These are phyloP conservation scores for Sus scrofa DNA, from an alignment of 2,113 vertebrate genomes.

Conservation along the genomic window DNA sequence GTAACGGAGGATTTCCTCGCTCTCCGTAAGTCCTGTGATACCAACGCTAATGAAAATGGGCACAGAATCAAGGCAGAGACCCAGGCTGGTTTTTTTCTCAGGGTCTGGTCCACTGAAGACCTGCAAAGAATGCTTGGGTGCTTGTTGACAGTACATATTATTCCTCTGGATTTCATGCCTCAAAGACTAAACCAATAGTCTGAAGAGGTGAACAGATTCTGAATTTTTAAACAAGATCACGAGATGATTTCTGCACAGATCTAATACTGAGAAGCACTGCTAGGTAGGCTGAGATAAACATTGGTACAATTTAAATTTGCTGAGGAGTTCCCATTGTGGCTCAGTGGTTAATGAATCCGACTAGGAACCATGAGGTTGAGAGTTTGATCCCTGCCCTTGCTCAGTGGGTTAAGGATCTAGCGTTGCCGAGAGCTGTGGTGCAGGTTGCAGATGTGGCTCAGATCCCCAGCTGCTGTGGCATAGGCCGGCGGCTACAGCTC, in stretches of 20 bases:
- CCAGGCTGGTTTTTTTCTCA: background rate
- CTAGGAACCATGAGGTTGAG: no score
- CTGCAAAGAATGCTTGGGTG: background rate
- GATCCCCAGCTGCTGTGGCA: no score
- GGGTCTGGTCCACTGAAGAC: background rate
- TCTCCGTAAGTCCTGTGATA: background rate
- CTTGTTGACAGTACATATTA: background rate
- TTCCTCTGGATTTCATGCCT: background rate
- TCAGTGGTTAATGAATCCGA: no score
- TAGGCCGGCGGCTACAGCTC: no score
- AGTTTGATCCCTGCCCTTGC: no score
- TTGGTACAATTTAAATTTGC: background rate
- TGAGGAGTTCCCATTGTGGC: background rate
- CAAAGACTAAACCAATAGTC: background rate
- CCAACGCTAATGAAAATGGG: background rate
- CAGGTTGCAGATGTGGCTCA: no score
- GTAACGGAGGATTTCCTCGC: background rate
- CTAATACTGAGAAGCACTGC: background rate
- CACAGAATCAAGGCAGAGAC: background rate
- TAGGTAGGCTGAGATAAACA: background rate
- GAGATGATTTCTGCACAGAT: background rate
- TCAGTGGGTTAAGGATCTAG: no score
- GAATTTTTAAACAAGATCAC: constrained; percentile 3
- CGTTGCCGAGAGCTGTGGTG: no score
- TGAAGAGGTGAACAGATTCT: background rate